These are phyloP conservation scores for Battus philenor DNA, from an alignment of 1,140 invertebrate species.

Conservation along the genomic window DNA sequence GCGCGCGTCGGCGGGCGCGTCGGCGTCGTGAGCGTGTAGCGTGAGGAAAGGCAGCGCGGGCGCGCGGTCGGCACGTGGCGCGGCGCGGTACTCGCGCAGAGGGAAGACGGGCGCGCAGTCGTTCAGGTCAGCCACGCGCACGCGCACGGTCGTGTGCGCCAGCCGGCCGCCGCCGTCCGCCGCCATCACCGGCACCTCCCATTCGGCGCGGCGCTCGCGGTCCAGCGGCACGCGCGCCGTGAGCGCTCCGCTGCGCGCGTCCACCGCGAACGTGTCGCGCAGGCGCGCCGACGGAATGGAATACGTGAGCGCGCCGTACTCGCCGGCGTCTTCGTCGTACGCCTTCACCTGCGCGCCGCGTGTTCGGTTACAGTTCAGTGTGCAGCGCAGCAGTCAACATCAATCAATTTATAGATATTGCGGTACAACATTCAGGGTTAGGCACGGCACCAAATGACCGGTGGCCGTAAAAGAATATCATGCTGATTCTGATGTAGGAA, in stretches of 20 bases:
- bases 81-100: conserved; percentile 86
- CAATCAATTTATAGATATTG: no score
- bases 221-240: conserved; percentile 86
- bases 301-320: conserved; percentile 88
- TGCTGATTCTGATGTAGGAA: no score
- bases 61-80: conserved; percentile 82
- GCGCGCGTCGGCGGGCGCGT: conserved; percentile 81
- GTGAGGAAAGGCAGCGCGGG: conserved; percentile 80
- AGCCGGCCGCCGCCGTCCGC: conserved; percentile 89
- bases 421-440: no score
- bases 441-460: no score
- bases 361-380: not conserved
- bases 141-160: conserved; percentile 86
- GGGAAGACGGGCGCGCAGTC: conserved; percentile 91
- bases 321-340: conserved; percentile 87
- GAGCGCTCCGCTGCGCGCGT: conserved; percentile 87
- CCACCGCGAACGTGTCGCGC: conserved; percentile 86
- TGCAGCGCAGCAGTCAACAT: no score
- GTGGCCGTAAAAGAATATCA: no score
- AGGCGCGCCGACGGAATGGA: conserved; percentile 87
- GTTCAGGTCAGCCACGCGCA: conserved; percentile 90
- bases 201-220: conserved; percentile 84
- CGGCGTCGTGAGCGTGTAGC: conserved; percentile 76
- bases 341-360: conserved; percentile 79
- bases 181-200: conserved; percentile 89